Evolutionary conservation across 2,113 vertebrate genomes (phyloP), one percentile per base, ranked within the genome.

Genomic region (Alethe diademata): DNA sequence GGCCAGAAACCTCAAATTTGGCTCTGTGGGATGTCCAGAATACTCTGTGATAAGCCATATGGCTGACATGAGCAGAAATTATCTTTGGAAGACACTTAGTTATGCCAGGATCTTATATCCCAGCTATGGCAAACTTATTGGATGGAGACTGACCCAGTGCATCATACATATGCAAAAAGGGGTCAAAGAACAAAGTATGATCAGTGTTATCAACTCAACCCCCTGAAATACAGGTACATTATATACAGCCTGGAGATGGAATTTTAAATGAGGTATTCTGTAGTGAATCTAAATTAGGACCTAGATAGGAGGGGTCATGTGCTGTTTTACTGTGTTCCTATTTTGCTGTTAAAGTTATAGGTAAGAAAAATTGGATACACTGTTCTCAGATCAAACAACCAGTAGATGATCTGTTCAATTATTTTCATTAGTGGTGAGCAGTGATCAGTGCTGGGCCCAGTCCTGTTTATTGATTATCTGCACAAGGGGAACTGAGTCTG

Each of bases 31-130:
- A 33, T 62, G 42, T 42, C 11, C 56, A 76, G 26, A 76, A 76
- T 76, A 33, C 26, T 70, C 40, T 0, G 0, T 56, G 42, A 56
- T 40, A 83, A 56, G 18, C 48, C 0, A 0, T 17, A 70, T 48
- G 54, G 47, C 48, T 82, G 56, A 62, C 40, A 76, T 0, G 0
- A 83, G 26, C 18, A 83, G 42, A 62, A 54, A 35, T 62, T 62
- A 31, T 42, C 25, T 62, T 61, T 48, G 35, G 62, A 67, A 83
- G 25, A 48, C 42, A 83, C 31, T 42, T 48, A 33, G 71, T 22
- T 69, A 23, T 62, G 36, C 56, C 62, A 42, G 22, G 15, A 61
- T 22, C 22, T 64, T 31, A 26, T 19, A 79, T 50, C 42, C 42
- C 50, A 57, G 40, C 74, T 82, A 28, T 18, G 14, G 11, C 20